Evolutionary conservation across 2,888 invertebrate species (phyloP), one percentile per base, ranked within the genome.

Genomic region (Coenonympha arcania): DNA sequence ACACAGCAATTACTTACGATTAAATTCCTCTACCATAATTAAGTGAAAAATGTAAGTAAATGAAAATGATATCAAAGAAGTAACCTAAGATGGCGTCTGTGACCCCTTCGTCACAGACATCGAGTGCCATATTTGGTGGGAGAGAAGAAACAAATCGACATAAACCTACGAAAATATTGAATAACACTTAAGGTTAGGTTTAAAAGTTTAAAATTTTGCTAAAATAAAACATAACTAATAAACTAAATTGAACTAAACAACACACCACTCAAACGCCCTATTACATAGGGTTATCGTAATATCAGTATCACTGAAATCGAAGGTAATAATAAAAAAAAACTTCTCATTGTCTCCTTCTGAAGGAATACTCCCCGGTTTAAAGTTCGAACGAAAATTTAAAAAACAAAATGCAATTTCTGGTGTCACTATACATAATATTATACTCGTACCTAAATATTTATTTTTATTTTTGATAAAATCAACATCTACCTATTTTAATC

Each of bases 181-280:
- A 79, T 82, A 86, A 86, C 85, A 85, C 85, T 85, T 85, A 85
- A 76, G 76, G 76, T 80, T 57, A 84, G 50, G 47, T 45, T 55
- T 53, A 50, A 53, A 53, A 50, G 76, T 80, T 84, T 75, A 84
- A 86, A 86, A 84, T 85, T 86, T 86, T 81, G 80, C 85, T 85
- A 85, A 86, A 86, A 85, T 84, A 85, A 85, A 86, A 85, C 85
- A 80, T 83, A 86, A 85, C 83, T 85, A 86, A 86, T 85, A 84
- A 86, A 85, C 81, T 85, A 85, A 86, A 86, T 86, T 86, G 82
- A 86, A 86, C 86, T 86, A 86, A 85, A 85, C 78, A 86, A 85
- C 85, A 84, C 80, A 70, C 80, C 76, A 73, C 76, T 71, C 77
- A 62, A 76, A 74, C 69, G 42, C 74, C 79, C 84, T 74, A 82